Evolutionary conservation across 2,113 vertebrate genomes (phyloP).

Genomic region (Hiodon tergisus): DNA sequence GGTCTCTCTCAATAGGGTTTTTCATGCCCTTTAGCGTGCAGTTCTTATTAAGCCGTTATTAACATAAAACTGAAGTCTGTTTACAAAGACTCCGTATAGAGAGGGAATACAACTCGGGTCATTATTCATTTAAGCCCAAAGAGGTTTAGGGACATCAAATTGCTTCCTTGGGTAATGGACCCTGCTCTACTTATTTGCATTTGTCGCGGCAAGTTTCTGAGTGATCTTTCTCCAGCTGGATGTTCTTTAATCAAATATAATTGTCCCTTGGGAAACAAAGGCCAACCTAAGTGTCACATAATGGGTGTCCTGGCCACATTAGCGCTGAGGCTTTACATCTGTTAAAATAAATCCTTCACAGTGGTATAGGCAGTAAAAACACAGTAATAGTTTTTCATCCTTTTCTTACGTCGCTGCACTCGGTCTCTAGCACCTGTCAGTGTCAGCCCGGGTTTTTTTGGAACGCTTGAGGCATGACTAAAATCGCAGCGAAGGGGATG

Average conservation of each 20-base stretch:
- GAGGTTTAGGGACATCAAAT: too few relatives aligned
- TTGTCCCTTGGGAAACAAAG: slow-evolving; percentile 23
- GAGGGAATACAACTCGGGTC: too few relatives aligned
- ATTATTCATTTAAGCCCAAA: too few relatives aligned
- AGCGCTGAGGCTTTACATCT: slow-evolving; percentile 19
- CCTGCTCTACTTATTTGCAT: neutral
- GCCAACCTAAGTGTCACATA: neutral
- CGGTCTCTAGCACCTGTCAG: slow-evolving; percentile 53
- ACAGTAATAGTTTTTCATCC: slow-evolving; percentile 28
- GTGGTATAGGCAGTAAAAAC: slow-evolving; percentile 27
- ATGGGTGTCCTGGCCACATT: slow-evolving; percentile 7
- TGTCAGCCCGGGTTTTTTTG: slow-evolving; percentile 28
- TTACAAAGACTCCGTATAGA: too few relatives aligned
- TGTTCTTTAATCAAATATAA: slow-evolving; percentile 27
- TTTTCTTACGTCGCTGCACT: slow-evolving; percentile 33
- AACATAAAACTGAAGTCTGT: too few relatives aligned
- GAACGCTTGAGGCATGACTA: slow-evolving; percentile 33
- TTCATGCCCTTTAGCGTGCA: too few relatives aligned
- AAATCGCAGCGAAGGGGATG: slow-evolving; percentile 31
- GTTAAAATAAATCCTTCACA: slow-evolving; percentile 37
- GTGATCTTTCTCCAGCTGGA: slow-evolving; percentile 1
- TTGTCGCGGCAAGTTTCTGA: neutral
- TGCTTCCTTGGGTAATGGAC: too few relatives aligned
- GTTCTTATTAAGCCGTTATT: too few relatives aligned
- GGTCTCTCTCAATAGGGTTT: too few relatives aligned